Evolutionary conservation across 2,888 invertebrate species (phyloP).

Genomic region (Acholoe squamosa): DNA sequence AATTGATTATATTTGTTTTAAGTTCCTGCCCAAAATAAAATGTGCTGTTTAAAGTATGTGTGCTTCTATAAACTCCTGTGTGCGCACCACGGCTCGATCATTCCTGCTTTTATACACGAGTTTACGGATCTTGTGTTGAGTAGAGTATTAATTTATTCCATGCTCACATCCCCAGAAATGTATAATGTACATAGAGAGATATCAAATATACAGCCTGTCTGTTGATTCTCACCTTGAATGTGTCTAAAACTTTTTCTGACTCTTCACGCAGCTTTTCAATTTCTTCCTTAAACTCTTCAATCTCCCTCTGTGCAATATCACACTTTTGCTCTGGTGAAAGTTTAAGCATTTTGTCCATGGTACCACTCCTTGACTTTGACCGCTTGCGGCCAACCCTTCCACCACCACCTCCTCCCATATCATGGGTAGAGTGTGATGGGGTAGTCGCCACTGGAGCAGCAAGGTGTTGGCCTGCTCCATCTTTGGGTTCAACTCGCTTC

Average conservation of each 20-base stretch:
- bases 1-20: too few relatives aligned
- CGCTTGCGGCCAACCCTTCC: conserved; percentile 75
- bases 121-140: too few relatives aligned
- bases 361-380: conserved; percentile 80
- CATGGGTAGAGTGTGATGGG: conserved; percentile 75
- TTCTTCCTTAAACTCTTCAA: conserved; percentile 82
- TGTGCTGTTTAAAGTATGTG: too few relatives aligned
- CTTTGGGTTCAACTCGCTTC: conserved; percentile 80
- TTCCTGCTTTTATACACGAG: background rate
- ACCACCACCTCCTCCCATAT: conserved; percentile 66
- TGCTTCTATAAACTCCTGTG: too few relatives aligned
- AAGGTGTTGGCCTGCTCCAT: conserved; percentile 68
- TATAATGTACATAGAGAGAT: background rate
- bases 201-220: too few relatives aligned
- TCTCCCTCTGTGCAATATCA: conserved; percentile 83
- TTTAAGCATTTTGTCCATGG: conserved; percentile 78
- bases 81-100: too few relatives aligned
- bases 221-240: conserved; percentile 77
- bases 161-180: background rate
- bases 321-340: conserved; percentile 83
- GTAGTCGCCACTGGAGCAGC: conserved; percentile 69
- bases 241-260: conserved; percentile 82
- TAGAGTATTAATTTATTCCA: background rate
- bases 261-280: conserved; percentile 80
- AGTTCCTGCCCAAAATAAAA: too few relatives aligned